Evolutionary conservation across 2,797 vertebrate genomes (phyloP).

Genomic region (Schizopygopsis pylzovi): DNA sequence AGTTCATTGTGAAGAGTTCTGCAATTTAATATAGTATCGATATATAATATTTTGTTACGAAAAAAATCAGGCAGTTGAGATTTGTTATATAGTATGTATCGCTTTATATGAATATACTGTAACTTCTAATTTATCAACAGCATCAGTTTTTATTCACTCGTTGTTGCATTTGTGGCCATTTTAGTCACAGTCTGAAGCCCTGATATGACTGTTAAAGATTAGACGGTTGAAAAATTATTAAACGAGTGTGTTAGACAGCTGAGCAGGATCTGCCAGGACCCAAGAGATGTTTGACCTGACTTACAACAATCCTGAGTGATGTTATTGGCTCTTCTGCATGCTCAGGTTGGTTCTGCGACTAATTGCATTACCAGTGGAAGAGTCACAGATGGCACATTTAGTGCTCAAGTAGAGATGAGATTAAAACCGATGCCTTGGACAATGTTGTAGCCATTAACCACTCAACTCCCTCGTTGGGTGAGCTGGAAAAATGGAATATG

Average conservation of each 20-base stretch:
- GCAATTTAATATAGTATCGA: background rate
- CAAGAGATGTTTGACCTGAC: background rate
- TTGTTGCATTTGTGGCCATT: background rate
- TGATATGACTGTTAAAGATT: background rate
- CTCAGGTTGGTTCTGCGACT: slow-evolving; percentile 13
- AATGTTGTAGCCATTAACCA: background rate
- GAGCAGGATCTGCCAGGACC: background rate
- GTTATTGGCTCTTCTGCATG: background rate
- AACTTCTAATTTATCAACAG: background rate
- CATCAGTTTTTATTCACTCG: background rate
- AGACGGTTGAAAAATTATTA: background rate
- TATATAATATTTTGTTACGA: background rate
- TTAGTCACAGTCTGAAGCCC: background rate
- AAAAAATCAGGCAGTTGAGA: background rate
- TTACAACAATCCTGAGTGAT: background rate
- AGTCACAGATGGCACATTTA: slow-evolving; percentile 30
- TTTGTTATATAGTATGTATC: background rate
- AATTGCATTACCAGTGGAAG: slow-evolving; percentile 26
- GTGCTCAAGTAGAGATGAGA: slow-evolving; percentile 10
- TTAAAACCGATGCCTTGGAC: background rate
- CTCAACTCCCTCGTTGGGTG: background rate
- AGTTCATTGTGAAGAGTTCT: background rate
- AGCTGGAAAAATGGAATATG: background rate
- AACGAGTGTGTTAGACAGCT: background rate
- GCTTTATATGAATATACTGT: background rate